These are phyloP conservation scores for Drosophila kambysellisi DNA, from an alignment of 2,888 invertebrate genomes.

Conservation along the genomic window DNA sequence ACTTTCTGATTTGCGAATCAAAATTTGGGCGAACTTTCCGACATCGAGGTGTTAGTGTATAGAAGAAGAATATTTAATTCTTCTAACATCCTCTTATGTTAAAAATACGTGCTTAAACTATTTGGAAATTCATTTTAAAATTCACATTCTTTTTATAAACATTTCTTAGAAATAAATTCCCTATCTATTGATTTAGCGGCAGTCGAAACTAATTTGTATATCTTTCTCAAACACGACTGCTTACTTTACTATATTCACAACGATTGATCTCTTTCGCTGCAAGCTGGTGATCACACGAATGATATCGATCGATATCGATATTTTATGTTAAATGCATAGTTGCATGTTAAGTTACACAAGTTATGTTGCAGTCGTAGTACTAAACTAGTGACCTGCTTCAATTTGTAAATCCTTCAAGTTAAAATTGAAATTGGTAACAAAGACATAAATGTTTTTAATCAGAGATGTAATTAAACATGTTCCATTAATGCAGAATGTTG, in stretches of 20 bases:
- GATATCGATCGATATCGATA: background rate
- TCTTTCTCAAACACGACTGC: background rate
- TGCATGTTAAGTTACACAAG: background rate
- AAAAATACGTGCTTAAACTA: background rate
- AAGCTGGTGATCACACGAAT: background rate
- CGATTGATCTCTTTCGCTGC: background rate
- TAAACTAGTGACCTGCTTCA: background rate
- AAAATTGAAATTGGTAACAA: background rate
- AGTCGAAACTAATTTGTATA: background rate
- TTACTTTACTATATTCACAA: background rate
- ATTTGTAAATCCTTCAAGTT: background rate
- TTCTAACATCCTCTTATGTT: background rate
- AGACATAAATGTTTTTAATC: background rate
- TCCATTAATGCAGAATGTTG: background rate
- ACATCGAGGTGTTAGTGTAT: background rate
- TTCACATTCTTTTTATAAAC: background rate
- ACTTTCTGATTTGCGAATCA: slow-evolving; percentile 9
- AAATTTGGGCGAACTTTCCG: background rate
- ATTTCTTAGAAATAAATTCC: background rate
- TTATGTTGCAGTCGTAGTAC: background rate
- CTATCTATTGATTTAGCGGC: background rate
- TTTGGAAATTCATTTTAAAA: background rate
- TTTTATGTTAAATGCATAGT: background rate
- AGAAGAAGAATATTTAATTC: background rate
- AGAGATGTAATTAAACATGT: background rate